These are phyloP conservation scores for Choreutis nemorana DNA, from an alignment of 2,888 invertebrate species.

Conservation along the genomic window DNA sequence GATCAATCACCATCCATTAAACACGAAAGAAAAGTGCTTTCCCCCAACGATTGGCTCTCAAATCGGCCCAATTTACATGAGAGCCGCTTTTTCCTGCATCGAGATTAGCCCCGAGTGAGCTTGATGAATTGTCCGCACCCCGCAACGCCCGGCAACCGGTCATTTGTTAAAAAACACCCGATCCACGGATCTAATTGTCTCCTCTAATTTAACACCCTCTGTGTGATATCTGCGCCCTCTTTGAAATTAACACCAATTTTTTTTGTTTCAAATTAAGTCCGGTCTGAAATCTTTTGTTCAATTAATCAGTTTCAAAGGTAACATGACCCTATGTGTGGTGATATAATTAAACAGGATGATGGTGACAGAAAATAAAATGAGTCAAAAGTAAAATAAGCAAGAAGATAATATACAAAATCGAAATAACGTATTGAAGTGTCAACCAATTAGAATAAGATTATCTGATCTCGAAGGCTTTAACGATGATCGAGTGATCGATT, in stretches of 20 bases:
- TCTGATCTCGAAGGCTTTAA: conserved; percentile 12
- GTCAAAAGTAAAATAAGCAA: conserved; percentile 10
- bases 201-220: conserved; percentile 63
- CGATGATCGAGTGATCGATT: conserved; percentile 17
- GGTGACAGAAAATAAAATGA: conserved; percentile 10
- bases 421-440: conserved; percentile 16
- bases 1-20: conserved; percentile 68
- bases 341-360: conserved; percentile 4
- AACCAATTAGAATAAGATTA: conserved; percentile 16
- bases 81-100: conserved; percentile 66
- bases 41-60: conserved; percentile 61
- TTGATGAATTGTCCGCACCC: conserved; percentile 62
- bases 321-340: too few relatives aligned
- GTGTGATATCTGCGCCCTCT: conserved; percentile 48
- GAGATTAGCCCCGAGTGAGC: conserved; percentile 66
- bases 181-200: conserved; percentile 65
- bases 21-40: conserved; percentile 65
- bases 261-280: too few relatives aligned
- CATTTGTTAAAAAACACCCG: conserved; percentile 68
- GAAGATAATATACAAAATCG: conserved; percentile 8
- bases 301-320: conserved; percentile 2
- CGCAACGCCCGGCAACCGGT: conserved; percentile 40
- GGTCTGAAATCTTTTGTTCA: conserved; percentile 11
- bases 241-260: conserved; percentile 38
- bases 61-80: conserved; percentile 66